A percentile compares a stretch with the other conserved stretches of the same genome.
Conservation (phyloP, 2,888 invertebrate species). For the Amblyteles armatorius region DNA sequence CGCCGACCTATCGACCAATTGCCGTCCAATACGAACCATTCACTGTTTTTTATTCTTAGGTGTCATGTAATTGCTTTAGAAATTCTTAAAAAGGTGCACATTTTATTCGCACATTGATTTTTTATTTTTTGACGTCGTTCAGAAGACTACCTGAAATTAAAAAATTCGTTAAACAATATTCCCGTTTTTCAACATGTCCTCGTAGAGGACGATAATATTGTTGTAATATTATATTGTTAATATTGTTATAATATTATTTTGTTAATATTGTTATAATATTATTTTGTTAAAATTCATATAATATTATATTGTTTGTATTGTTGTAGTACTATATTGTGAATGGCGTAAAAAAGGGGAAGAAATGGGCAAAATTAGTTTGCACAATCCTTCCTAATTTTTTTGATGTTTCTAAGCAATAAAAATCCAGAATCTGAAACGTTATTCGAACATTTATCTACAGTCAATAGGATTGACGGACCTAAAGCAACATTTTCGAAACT, state of each 20-base stretch:
- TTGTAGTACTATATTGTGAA: neutral
- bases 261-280: too few species aligned
- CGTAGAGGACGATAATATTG: too few species aligned
- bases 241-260: too few species aligned
- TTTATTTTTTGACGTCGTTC: neutral
- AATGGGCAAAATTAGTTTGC: neutral
- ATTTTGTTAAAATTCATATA: too few species aligned
- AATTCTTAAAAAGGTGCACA: too few species aligned
- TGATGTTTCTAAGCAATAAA: neutral
- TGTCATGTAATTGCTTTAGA: neutral
- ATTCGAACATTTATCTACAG: neutral
- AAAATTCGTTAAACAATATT: neutral
- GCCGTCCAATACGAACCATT: neutral
- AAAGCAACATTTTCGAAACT: constrained; percentile 1
- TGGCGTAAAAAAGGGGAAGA: neutral
- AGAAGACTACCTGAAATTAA: neutral
- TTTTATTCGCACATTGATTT: too few species aligned
- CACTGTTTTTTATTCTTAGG: neutral
- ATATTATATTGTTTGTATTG: too few species aligned
- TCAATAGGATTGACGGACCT: constrained; percentile 8
- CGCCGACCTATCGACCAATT: constrained; percentile 30
- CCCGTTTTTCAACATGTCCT: neutral
- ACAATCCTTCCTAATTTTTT: neutral
- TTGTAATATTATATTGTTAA: too few species aligned
- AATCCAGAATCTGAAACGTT: neutral